Base-by-base conservation (phyloP, 2,113 vertebrate genomes). In the Galeopterus variegatus region DNA sequence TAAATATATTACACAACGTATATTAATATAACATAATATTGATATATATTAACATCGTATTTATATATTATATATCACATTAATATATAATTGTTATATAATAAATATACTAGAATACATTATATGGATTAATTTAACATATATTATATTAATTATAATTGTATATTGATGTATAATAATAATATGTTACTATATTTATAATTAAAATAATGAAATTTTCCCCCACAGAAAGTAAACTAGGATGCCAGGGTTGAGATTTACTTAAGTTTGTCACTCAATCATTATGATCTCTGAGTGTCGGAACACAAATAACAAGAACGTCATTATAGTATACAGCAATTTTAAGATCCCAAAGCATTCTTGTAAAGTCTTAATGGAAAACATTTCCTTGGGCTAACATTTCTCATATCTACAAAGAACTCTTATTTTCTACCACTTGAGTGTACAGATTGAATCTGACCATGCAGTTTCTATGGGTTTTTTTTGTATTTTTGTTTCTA, bases 171-270 rank as follows among this genome's bases (percentile, higher is more conserved):
- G 3, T 50, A 7, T 18, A 69, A 56, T 69, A 80, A 81, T 23
- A 52, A 31, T 94, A 33, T 41, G 87, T 60, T 58, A 48, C 62
- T 77, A 13, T 36, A 48, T 56, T 56, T 80, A 33, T 69, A 58
- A 72, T 64, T 73, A 54, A 88, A 70, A 73, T 64, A 85, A 72
- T 73, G 48, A 60, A 64, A 52, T 86, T 92, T 73, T 76, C 62
- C 73, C 23, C 10, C 26, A 9, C 75, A 33, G 65, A 36, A 79
- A 89, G 52, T 79, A 36, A 89, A 56, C 26, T 28, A 18, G 21
- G 86, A 50, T 33, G 48, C 65, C 24, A 50, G 83, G 70, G 8
- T 56, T 14, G 4, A 58, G 62, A 79, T 31, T 73, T 89, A 52
- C 58, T 18, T 56, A 36, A 31, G 18, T 36, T 31, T 48, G 54